Conservation (phyloP, 1,140 invertebrate genomes). For the Oncopodura yosiiana region DNA sequence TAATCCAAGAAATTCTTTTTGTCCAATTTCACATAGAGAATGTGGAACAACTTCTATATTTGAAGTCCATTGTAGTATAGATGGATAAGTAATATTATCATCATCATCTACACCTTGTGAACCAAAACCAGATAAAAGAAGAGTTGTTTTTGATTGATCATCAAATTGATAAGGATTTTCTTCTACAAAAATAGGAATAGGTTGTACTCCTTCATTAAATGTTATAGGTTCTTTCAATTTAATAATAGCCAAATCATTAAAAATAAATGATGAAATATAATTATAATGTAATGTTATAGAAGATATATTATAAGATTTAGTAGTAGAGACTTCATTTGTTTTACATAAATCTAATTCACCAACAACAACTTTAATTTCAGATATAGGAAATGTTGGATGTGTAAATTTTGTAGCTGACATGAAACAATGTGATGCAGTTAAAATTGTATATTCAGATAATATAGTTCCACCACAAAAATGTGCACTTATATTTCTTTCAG, state of each 20-base stretch:
- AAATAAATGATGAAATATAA: conserved; percentile 22
- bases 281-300: conserved; percentile 24
- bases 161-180: background rate
- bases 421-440: conserved; percentile 26
- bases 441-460: conserved; percentile 21
- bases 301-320: conserved; percentile 12
- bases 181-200: conserved; percentile 16
- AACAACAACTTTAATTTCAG: conserved; percentile 20
- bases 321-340: conserved; percentile 15
- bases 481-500: conserved; percentile 7
- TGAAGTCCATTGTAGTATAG: conserved; percentile 18
- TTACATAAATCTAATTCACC: conserved; percentile 26
- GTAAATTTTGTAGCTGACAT: conserved; percentile 20
- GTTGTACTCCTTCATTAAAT: conserved; percentile 27
- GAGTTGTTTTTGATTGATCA: background rate
- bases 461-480: conserved; percentile 30
- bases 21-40: conserved; percentile 15
- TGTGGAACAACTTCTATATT: conserved; percentile 10
- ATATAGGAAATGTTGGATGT: conserved; percentile 16
- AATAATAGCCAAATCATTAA: conserved; percentile 30
- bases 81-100: conserved; percentile 19
- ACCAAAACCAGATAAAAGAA: conserved; percentile 24
- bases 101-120: conserved; percentile 20
- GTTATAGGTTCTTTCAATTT: conserved; percentile 11
- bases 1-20: conserved; percentile 9